phyloP scores from a whole-genome alignment of 2,888 invertebrate genomes.

The Hymenopus coronatus region DNA sequence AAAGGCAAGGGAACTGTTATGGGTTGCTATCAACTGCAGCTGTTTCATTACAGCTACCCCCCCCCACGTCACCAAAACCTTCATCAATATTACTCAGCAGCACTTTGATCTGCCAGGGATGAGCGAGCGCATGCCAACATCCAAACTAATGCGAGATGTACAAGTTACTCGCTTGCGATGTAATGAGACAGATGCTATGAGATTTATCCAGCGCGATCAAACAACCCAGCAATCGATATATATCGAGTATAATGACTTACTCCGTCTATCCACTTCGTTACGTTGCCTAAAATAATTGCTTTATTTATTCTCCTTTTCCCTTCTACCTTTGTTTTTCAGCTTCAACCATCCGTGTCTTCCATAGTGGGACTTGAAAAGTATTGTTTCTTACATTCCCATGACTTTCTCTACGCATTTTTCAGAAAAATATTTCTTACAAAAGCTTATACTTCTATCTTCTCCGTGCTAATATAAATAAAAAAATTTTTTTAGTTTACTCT shows the following conservation, averaged over 20 bases:
- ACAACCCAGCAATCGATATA: background rate
- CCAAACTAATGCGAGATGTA: background rate
- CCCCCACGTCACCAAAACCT: background rate
- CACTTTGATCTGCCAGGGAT: conserved; percentile 24
- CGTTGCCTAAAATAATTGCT: background rate
- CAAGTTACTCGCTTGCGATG: background rate
- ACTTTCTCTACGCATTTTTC: too few species aligned
- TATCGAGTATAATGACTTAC: background rate
- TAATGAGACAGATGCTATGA: background rate
- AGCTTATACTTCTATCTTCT: too few species aligned
- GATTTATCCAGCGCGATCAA: background rate
- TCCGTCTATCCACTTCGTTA: background rate
- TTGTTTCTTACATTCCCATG: too few species aligned
- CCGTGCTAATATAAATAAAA: too few species aligned
- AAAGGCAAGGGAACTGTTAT: background rate
- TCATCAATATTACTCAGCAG: conserved; percentile 27
- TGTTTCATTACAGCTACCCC: conserved; percentile 14
- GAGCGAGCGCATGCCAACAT: background rate
- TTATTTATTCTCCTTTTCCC: too few species aligned
- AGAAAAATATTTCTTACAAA: too few species aligned
- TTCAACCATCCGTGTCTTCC: too few species aligned
- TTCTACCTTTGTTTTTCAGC: too few species aligned
- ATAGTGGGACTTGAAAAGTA: too few species aligned
- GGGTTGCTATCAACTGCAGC: conserved; percentile 22
- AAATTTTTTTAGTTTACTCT: too few species aligned